A percentile compares a stretch with the other conserved stretches of the same genome.
These are phyloP conservation scores for Ferrisia virgata DNA, from an alignment of 2,888 invertebrate genomes.

Conservation along the genomic window DNA sequence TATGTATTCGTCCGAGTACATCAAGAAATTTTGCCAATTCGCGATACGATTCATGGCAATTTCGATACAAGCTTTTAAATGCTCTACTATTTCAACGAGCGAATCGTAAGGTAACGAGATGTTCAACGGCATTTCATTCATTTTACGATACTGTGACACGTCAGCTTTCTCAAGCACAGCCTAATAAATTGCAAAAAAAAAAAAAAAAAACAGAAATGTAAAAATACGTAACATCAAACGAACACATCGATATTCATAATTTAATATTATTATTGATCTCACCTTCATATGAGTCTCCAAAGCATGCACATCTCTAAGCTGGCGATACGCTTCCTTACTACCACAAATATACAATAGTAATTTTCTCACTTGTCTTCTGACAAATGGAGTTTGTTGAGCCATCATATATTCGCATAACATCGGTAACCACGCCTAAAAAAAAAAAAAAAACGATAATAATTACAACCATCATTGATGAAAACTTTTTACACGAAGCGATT, in stretches of 20 bases:
- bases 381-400: slow-evolving; percentile 82
- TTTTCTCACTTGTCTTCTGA: slow-evolving; percentile 87
- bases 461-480: background rate
- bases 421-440: slow-evolving; percentile 66
- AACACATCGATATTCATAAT: background rate
- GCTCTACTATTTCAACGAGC: slow-evolving; percentile 90
- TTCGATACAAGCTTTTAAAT: slow-evolving; percentile 89
- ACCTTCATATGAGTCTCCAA: slow-evolving; percentile 83
- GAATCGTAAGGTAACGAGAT: slow-evolving; percentile 65
- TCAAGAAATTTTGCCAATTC: slow-evolving; percentile 91
- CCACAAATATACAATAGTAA: slow-evolving; percentile 88
- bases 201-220: background rate
- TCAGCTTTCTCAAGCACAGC: slow-evolving; percentile 40
- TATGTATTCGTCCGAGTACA: slow-evolving; percentile 64
- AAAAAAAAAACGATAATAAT: background rate
- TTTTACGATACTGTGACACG: background rate
- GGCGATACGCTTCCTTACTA: slow-evolving; percentile 91
- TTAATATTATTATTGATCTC: background rate
- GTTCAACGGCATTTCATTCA: slow-evolving; percentile 39
- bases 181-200: too few species aligned
- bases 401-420: slow-evolving; percentile 92
- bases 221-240: background rate
- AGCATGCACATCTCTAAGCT: slow-evolving; percentile 88
- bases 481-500: background rate
- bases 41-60: slow-evolving; percentile 85